These are phyloP conservation scores for Xenopus borealis DNA, from an alignment of 2,113 vertebrate genomes.

Conservation along the genomic window DNA sequence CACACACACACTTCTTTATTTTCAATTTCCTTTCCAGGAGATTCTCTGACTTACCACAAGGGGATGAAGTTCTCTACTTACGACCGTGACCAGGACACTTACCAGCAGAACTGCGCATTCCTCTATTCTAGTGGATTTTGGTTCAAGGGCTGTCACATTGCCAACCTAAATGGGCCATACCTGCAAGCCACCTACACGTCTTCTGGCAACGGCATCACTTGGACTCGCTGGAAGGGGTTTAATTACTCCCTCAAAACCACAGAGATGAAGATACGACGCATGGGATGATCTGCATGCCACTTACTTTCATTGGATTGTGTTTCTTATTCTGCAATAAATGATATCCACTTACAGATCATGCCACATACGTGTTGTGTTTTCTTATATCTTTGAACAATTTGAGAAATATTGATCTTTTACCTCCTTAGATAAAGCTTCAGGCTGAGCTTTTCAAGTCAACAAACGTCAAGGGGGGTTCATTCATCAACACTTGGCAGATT, in stretches of 20 bases:
- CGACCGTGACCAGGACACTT: constrained; percentile 70
- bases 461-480: too few relatives aligned
- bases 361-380: too few relatives aligned
- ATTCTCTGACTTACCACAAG: constrained; percentile 61
- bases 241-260: constrained; percentile 67
- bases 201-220: constrained; percentile 62
- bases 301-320: too few relatives aligned
- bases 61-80: constrained; percentile 75
- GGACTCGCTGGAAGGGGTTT: constrained; percentile 64
- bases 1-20: too few relatives aligned
- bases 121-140: constrained; percentile 67
- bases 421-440: too few relatives aligned
- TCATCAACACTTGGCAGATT: too few relatives aligned
- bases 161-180: constrained; percentile 70
- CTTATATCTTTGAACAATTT: too few relatives aligned
- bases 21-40: constrained; percentile 52
- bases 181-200: constrained; percentile 57
- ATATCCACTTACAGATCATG: too few relatives aligned
- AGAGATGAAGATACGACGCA: constrained; percentile 67
- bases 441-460: too few relatives aligned
- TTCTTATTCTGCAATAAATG: too few relatives aligned
- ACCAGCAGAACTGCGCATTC: constrained; percentile 63
- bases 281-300: neutral
- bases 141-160: constrained; percentile 62
- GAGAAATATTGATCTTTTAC: too few relatives aligned